phyloP scores from a whole-genome alignment of 2,888 invertebrate species.

The Ichneumoninae sp. region DNA sequence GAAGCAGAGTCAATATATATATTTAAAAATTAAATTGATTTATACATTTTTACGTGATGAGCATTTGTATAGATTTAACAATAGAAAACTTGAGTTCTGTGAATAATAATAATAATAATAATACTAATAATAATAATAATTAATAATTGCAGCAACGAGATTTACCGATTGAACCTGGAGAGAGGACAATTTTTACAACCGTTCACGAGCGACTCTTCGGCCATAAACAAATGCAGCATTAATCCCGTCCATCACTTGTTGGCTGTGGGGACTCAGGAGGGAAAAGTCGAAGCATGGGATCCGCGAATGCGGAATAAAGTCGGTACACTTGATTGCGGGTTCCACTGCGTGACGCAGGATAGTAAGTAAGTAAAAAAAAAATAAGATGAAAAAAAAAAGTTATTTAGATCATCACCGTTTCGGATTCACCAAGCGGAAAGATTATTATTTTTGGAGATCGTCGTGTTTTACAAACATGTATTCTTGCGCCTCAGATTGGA shows the following conservation, averaged over 20 bases:
- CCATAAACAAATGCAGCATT: slow-evolving; percentile 93
- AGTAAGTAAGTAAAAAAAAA: slow-evolving; percentile 84
- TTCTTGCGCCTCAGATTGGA: slow-evolving; percentile 85
- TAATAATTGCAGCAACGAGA: slow-evolving; percentile 88
- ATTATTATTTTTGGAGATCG: too few relatives aligned
- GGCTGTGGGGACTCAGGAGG: slow-evolving; percentile 94
- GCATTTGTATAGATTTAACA: too few relatives aligned
- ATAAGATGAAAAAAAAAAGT: background rate
- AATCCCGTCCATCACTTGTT: slow-evolving; percentile 96
- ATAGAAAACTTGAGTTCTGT: too few relatives aligned
- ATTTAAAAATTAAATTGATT: too few relatives aligned
- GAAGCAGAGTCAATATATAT: too few relatives aligned
- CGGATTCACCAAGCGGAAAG: too few relatives aligned
- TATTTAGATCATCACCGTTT: too few relatives aligned
- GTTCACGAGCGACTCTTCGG: slow-evolving; percentile 89
- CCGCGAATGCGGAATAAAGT: slow-evolving; percentile 92
- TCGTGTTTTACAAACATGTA: background rate
- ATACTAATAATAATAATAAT: background rate
- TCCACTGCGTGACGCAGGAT: slow-evolving; percentile 86
- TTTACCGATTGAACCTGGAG: slow-evolving; percentile 97
- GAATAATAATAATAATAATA: too few relatives aligned
- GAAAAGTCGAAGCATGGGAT: slow-evolving; percentile 98
- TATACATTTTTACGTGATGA: too few relatives aligned
- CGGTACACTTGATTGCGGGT: slow-evolving; percentile 93
- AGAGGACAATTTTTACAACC: slow-evolving; percentile 97